Percentiles rank a stretch among this genome's conserved stretches.
Conservation (phyloP, 2,888 invertebrate species). For the Diarsia mendica region DNA sequence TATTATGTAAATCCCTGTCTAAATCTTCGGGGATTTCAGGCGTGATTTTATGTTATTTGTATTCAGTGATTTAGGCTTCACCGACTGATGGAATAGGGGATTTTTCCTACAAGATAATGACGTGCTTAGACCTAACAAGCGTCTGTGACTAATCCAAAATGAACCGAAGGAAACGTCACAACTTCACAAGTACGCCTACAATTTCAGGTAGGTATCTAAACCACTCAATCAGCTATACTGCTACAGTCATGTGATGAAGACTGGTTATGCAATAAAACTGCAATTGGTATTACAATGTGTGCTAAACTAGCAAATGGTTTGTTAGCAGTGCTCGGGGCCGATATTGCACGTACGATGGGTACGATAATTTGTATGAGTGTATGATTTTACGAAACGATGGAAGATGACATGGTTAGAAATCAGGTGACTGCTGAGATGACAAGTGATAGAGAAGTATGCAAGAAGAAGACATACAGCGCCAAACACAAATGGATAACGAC, state of each 20-base stretch:
- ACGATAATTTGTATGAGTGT: background rate
- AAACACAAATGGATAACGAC: no score
- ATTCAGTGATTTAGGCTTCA: background rate
- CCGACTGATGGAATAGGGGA: background rate
- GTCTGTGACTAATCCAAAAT: background rate
- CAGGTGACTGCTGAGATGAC: no score
- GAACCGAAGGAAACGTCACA: background rate
- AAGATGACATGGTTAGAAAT: no score
- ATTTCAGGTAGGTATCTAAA: slow-evolving; percentile 10
- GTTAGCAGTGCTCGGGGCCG: background rate
- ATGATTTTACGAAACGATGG: background rate
- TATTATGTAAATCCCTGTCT: no score
- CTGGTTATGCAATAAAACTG: slow-evolving; percentile 44
- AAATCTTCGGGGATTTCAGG: no score
- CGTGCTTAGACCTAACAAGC: background rate
- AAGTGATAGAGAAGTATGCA: no score
- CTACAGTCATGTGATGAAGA: slow-evolving; percentile 9
- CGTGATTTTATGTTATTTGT: no score
- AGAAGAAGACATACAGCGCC: no score
- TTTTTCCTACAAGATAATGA: slow-evolving; percentile 2
- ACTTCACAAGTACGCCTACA: slow-evolving; percentile 4
- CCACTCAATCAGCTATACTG: background rate
- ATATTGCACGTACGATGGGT: background rate
- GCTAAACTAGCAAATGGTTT: slow-evolving; percentile 19
- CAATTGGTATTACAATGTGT: slow-evolving; percentile 44